phyloP scores from a whole-genome alignment of 2,113 vertebrate genomes.

The Dipodomys spectabilis region DNA sequence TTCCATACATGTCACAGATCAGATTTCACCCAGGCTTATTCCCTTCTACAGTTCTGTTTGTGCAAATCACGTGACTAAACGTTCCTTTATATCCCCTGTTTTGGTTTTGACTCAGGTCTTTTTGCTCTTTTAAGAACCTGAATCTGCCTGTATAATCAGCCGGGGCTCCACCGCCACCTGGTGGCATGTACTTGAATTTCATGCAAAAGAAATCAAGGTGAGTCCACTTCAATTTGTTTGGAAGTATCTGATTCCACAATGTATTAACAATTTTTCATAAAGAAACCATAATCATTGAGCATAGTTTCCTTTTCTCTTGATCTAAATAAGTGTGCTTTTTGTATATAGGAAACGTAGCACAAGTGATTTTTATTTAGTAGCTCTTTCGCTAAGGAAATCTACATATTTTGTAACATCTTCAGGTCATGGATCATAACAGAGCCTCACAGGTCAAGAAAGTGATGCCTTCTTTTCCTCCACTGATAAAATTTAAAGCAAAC shows the following conservation, averaged over 20 bases:
- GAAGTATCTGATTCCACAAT: background rate
- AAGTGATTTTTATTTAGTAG: background rate
- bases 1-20: background rate
- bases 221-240: background rate
- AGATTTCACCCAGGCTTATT: background rate
- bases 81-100: background rate
- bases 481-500: background rate
- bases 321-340: background rate
- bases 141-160: background rate
- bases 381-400: background rate
- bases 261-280: background rate
- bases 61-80: background rate
- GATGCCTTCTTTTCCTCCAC: background rate
- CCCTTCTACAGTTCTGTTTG: background rate
- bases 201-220: background rate
- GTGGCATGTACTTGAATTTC: constrained; percentile 46
- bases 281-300: background rate
- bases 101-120: background rate
- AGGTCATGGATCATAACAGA: background rate
- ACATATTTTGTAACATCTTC: background rate
- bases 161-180: constrained; percentile 47
- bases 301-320: background rate
- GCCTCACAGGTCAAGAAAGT: background rate
- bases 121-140: background rate
- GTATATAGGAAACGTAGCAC: background rate